Evolutionary conservation across 2,113 vertebrate genomes (phyloP), one percentile per base, ranked within the genome.

Genomic region (Oreochromis niloticus): DNA sequence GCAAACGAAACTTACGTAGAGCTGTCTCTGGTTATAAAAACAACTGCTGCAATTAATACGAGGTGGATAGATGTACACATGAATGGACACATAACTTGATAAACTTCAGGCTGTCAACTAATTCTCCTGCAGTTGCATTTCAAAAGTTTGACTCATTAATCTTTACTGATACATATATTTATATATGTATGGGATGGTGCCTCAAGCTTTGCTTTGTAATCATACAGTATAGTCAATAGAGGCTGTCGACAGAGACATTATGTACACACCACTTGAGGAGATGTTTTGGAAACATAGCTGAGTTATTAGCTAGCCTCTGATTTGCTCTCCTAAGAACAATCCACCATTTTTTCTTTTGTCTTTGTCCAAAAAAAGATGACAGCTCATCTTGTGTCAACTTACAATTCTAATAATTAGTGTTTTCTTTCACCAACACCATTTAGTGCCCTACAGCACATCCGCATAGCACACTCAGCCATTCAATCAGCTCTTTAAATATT

Each of bases 241-340:
- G 84, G 81, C 63, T 82, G 83, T 87, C 85, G 86, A 46, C 82
- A 71, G 43, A 22, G 81, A 61, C 92, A 11, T 85, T 90, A 63
- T 85, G 90, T 85, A 87, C 79, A 88, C 90, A 89, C 3, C 34
- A 54, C 5, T 48, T 48, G 4, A 57, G 48, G 12, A 80, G 27
- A 46, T 93, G 68, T 92, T 94, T 91, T 73, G 87, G 73, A 89
- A 88, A 94, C 86, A 92, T 59, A 14, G 34, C 83, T 75, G 7
- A 68, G 55, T 80, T 48, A 17, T 84, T 81, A 41, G 24, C 75
- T 13, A 32, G 24, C 50, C 10, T 90, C 75, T 73, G 30, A 13
- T n/a, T 54, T 24, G 13, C 41, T 87, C 10, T 73, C 63, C 59
- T 79, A 9, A 6, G 54, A 7, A 55, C 7, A 46, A 71, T 32